These are phyloP conservation scores for Peromyscus melanophrys DNA, from an alignment of 2,797 vertebrate genomes.

Conservation along the genomic window DNA sequence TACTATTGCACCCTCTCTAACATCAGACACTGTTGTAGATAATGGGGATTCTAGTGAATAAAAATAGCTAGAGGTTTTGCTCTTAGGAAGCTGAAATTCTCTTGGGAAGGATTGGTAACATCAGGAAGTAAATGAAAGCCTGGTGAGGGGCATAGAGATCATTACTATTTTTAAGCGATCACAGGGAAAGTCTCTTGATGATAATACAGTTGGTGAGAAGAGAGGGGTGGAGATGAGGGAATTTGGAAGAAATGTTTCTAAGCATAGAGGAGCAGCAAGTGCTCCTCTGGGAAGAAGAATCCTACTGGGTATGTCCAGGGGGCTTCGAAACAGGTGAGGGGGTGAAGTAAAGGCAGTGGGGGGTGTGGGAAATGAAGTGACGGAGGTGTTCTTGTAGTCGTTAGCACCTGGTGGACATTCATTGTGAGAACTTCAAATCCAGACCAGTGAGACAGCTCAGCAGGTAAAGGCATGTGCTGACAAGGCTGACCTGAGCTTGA, in stretches of 20 bases:
- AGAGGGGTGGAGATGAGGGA: background rate
- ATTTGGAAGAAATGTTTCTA: background rate
- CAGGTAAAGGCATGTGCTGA: background rate
- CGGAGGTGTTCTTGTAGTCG: background rate
- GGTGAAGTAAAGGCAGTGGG: background rate
- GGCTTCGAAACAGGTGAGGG: background rate
- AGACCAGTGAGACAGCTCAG: background rate
- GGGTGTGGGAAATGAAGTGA: background rate
- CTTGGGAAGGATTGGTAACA: background rate
- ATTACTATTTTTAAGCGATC: background rate
- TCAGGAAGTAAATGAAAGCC: background rate
- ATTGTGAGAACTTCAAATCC: background rate
- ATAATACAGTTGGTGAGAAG: background rate
- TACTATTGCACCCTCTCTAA: background rate
- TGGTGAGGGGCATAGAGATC: background rate
- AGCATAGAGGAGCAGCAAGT: background rate
- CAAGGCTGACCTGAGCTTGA: background rate
- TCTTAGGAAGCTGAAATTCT: conserved; percentile 5
- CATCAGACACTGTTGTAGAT: background rate
- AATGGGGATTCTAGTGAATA: background rate
- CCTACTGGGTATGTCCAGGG: background rate
- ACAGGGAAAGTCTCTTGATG: background rate
- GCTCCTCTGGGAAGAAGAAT: background rate
- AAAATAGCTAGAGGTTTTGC: background rate
- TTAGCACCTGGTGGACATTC: background rate